phyloP scores from a whole-genome alignment of 2,888 invertebrate species.

The Nezara viridula region DNA sequence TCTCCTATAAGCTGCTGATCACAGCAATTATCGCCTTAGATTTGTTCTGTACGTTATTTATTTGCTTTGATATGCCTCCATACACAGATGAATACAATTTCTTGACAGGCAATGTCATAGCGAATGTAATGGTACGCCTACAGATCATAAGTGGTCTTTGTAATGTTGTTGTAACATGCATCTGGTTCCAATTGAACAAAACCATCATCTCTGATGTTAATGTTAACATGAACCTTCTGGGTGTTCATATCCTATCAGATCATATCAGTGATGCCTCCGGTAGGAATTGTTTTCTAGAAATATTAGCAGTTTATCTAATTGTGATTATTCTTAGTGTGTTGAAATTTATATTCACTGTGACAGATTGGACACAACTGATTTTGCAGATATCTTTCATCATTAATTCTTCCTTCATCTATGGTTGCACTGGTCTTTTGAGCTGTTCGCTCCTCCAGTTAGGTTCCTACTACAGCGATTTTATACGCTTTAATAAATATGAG shows the following conservation, averaged over 20 bases:
- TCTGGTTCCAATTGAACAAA: not conserved
- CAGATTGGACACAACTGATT: not conserved
- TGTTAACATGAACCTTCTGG: not conserved
- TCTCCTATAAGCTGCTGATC: not conserved
- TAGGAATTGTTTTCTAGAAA: not conserved
- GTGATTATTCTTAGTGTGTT: not conserved
- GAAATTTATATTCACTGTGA: not conserved
- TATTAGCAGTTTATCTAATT: not conserved
- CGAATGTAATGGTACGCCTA: not conserved
- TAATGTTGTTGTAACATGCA: not conserved
- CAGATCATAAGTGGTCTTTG: not conserved
- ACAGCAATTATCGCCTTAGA: not conserved
- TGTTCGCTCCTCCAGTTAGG: not conserved
- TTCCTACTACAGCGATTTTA: not conserved
- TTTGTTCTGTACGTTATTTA: not conserved
- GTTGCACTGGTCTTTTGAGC: not conserved
- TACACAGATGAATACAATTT: not conserved
- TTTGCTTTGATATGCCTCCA: not conserved
- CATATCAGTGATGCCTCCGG: not conserved
- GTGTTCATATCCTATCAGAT: no score
- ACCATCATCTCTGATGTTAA: not conserved
- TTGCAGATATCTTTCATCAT: not conserved
- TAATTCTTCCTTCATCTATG: not conserved
- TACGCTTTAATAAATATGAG: constrained; percentile 1
- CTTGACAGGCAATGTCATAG: not conserved